These are phyloP conservation scores for Megalops cyprinoides DNA, from an alignment of 2,797 vertebrate genomes.

Conservation along the genomic window DNA sequence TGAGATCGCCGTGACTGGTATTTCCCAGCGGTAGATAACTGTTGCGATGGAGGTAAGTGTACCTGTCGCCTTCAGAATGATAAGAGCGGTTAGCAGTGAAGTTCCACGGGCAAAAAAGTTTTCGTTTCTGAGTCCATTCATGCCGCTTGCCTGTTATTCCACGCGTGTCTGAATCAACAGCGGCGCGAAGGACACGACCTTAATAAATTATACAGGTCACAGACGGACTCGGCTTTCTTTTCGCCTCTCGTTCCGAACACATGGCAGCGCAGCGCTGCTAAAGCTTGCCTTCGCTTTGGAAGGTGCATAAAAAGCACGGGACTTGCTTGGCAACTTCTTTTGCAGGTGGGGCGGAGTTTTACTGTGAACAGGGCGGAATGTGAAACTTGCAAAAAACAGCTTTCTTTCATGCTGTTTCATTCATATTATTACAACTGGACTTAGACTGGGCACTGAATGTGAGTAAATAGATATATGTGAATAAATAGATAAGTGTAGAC, in stretches of 20 bases:
- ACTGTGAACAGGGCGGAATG: neutral
- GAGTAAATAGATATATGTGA: no score
- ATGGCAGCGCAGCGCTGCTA: neutral
- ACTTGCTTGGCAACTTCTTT: neutral
- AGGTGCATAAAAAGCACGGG: conserved; percentile 10
- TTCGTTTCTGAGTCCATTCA: neutral
- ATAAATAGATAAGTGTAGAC: no score
- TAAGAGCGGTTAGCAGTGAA: conserved; percentile 16
- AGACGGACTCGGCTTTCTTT: neutral
- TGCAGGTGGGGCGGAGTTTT: neutral
- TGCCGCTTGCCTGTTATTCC: neutral
- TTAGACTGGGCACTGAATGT: no score
- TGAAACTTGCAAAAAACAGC: neutral
- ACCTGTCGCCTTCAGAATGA: conserved; percentile 28
- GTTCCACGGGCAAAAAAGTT: no score
- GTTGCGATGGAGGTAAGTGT: neutral
- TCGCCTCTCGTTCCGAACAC: neutral
- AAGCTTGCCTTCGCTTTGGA: neutral
- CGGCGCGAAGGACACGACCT: neutral
- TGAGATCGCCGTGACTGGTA: neutral
- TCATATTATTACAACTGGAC: no score
- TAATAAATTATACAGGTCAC: neutral
- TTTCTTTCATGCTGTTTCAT: neutral
- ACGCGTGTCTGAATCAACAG: neutral
- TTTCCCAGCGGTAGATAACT: neutral